Evolutionary conservation across 1,140 invertebrate species (phyloP).

Genomic region (Caenorhabditis brenneri): DNA sequence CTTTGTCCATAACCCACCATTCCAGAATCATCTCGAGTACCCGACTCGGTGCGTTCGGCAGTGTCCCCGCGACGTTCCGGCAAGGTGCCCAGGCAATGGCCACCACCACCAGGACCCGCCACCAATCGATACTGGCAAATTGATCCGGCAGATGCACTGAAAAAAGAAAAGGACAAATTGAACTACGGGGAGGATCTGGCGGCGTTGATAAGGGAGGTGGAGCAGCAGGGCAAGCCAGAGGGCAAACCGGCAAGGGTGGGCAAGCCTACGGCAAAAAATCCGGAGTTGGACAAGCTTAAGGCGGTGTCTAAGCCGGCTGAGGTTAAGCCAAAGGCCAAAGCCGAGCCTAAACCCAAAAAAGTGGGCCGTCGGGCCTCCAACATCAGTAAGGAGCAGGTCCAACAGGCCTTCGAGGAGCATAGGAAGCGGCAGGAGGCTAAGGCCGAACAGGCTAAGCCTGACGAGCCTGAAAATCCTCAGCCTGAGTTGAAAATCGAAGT

Average conservation of each 20-base stretch:
- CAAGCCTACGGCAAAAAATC: background rate
- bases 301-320: no score
- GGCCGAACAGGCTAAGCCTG: background rate
- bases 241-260: background rate
- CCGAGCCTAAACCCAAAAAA: background rate
- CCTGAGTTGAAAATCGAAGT: no score
- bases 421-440: background rate
- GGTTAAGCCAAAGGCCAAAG: background rate
- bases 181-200: slow-evolving; percentile 27
- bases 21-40: slow-evolving; percentile 42
- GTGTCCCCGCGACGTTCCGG: slow-evolving; percentile 3
- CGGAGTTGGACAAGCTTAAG: no score
- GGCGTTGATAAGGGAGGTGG: background rate
- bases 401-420: background rate
- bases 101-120: background rate
- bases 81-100: slow-evolving; percentile 44
- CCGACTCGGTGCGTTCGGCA: background rate
- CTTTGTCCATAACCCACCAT: slow-evolving; percentile 8
- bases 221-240: background rate
- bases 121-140: slow-evolving; percentile 52
- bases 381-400: slow-evolving; percentile 18
- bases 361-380: background rate
- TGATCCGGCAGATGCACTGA: slow-evolving; percentile 26
- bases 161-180: slow-evolving; percentile 29
- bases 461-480: background rate